Conservation (phyloP, 2,113 vertebrate genomes). For the Mionectes macconnelli region DNA sequence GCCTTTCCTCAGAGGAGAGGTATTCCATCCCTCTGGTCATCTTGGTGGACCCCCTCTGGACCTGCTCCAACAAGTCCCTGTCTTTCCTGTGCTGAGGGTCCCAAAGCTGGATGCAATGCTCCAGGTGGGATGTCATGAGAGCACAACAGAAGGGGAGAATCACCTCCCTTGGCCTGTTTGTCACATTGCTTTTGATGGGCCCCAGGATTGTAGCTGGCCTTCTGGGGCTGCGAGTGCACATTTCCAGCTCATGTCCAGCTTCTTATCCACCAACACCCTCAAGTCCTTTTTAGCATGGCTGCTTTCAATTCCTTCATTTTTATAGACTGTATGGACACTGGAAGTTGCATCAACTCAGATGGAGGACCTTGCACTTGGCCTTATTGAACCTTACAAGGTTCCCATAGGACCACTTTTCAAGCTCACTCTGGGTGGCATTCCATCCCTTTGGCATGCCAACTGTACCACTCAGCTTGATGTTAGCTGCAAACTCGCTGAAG, state of each 20-base stretch:
- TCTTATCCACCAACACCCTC: not conserved
- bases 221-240: not conserved
- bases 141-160: not conserved
- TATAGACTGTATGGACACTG: not conserved
- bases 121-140: not conserved
- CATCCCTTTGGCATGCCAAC: not conserved
- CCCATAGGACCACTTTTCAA: not conserved
- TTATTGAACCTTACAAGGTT: fast-evolving
- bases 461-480: not conserved
- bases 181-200: not conserved
- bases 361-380: not conserved
- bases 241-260: not conserved
- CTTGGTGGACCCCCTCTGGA: not conserved
- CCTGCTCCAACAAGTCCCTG: not conserved
- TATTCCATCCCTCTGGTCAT: not conserved
- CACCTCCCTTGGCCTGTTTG: not conserved
- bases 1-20: not conserved
- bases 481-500: not conserved
- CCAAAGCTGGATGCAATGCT: not conserved
- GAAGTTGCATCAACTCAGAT: not conserved
- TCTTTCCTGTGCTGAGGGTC: not conserved
- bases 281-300: not conserved
- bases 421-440: not conserved
- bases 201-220: not conserved
- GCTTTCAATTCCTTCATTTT: not conserved